Conservation (phyloP, 2,113 vertebrate species). For the Eulemur rufifrons region DNA sequence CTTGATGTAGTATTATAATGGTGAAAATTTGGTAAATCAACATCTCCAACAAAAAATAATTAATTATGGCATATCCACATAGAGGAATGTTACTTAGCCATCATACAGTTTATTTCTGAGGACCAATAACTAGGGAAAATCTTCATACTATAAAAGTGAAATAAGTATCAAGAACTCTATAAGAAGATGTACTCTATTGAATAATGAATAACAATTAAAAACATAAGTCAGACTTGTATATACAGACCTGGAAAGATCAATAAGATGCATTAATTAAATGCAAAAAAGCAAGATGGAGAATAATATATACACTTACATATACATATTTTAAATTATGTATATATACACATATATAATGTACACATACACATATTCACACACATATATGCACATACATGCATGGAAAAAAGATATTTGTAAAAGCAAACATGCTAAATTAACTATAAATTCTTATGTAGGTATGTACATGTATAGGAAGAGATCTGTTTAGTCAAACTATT, state of each 20-base stretch:
- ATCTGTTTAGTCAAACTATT: background rate
- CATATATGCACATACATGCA: background rate
- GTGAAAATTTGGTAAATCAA: constrained; percentile 5
- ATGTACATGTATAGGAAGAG: background rate
- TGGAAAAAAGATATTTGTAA: background rate
- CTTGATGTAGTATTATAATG: background rate
- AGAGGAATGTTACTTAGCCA: background rate
- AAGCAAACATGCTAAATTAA: background rate
- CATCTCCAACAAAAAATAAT: background rate
- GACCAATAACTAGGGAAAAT: background rate
- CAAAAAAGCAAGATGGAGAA: background rate
- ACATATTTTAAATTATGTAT: background rate
- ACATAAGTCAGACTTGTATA: background rate
- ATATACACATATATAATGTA: background rate
- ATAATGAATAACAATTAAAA: background rate
- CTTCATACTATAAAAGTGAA: background rate
- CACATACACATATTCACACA: background rate
- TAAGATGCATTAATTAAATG: background rate
- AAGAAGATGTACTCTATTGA: background rate
- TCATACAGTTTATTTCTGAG: constrained; percentile 26
- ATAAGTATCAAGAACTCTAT: background rate
- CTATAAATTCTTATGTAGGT: background rate
- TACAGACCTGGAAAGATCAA: too few relatives aligned
- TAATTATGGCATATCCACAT: background rate
- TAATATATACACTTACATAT: background rate